Evolutionary conservation across 2,113 vertebrate species (phyloP).

Genomic region (Plecturocebus donacophilus): DNA sequence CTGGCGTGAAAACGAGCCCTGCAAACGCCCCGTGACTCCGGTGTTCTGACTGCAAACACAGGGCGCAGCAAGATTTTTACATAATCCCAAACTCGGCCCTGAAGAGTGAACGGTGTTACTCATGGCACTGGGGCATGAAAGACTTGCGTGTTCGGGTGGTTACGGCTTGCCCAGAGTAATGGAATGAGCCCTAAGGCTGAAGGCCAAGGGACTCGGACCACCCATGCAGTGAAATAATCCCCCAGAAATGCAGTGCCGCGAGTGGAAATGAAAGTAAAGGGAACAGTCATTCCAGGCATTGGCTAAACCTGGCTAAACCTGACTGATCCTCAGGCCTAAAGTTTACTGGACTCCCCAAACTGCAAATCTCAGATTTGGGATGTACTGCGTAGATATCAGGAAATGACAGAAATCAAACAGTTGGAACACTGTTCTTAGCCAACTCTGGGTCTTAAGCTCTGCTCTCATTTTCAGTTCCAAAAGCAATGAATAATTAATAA

Average conservation of each 20-base stretch:
- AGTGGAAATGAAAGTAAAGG: neutral
- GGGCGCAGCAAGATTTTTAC: conserved; percentile 23
- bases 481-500: conserved; percentile 63
- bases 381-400: neutral
- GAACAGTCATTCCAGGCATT: neutral
- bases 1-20: neutral
- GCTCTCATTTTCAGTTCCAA: conserved; percentile 36
- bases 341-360: neutral
- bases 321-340: neutral
- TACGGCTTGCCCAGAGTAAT: conserved; percentile 52
- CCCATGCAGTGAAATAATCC: conserved; percentile 71
- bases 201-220: conserved; percentile 68
- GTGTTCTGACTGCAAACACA: neutral
- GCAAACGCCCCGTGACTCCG: neutral
- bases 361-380: neutral
- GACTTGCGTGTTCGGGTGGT: conserved; percentile 46
- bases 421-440: neutral
- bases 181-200: conserved; percentile 41
- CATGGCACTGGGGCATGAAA: conserved; percentile 48
- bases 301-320: neutral
- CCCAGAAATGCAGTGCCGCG: conserved; percentile 36
- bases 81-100: conserved; percentile 29
- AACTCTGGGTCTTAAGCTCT: neutral
- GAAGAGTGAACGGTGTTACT: conserved; percentile 44
- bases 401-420: neutral